phyloP scores from a whole-genome alignment of 1,140 invertebrate genomes.

The Polyergus mexicanus region DNA sequence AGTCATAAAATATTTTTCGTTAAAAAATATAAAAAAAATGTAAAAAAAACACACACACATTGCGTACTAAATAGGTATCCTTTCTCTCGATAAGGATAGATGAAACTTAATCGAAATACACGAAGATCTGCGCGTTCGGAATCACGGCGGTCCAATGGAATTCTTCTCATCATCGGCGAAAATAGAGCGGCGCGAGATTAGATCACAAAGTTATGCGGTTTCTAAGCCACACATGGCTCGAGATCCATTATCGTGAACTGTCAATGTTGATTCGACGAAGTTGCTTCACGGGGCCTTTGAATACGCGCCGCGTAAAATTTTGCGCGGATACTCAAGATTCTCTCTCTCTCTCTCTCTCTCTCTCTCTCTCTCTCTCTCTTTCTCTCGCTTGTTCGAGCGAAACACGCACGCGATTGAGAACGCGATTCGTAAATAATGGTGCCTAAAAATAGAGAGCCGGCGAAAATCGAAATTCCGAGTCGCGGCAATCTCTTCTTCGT shows the following conservation, averaged over 20 bases:
- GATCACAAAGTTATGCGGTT: slow-evolving; percentile 48
- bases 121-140: slow-evolving; percentile 17
- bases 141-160: slow-evolving; percentile 2
- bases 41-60: too few species aligned
- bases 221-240: slow-evolving; percentile 14
- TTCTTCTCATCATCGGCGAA: slow-evolving; percentile 52
- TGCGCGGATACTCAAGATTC: neutral
- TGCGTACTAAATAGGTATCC: too few species aligned
- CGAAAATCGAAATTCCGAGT: neutral
- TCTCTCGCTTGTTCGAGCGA: neutral
- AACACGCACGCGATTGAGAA: slow-evolving; percentile 7
- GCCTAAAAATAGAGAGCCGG: slow-evolving; percentile 36
- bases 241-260: slow-evolving; percentile 38
- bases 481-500: neutral
- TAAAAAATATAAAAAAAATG: too few species aligned
- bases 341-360: neutral
- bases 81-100: neutral
- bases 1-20: too few species aligned
- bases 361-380: neutral
- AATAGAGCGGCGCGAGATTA: slow-evolving; percentile 52
- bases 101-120: neutral
- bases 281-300: neutral
- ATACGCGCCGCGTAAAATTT: slow-evolving; percentile 8
- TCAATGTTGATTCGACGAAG: slow-evolving; percentile 16
- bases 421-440: slow-evolving; percentile 50